These are phyloP conservation scores for Anthopleura sola DNA, from an alignment of 64 coral and sea anemone genomes.

Conservation along the genomic window DNA sequence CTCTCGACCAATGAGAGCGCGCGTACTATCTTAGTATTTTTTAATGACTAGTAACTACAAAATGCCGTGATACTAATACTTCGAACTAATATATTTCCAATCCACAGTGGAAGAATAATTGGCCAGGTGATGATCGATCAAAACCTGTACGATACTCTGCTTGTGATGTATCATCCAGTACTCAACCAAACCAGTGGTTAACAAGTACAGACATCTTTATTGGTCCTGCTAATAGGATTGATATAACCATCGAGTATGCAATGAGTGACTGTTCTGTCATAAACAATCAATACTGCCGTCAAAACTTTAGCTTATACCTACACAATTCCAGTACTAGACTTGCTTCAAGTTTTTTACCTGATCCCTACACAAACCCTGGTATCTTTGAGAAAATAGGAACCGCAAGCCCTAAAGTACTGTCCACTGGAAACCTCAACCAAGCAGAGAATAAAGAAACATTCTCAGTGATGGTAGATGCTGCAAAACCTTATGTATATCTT, in stretches of 20 bases:
- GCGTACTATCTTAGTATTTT: too few species aligned
- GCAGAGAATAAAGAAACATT: constrained; percentile 18
- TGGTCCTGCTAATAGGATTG: neutral
- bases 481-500: constrained; percentile 4
- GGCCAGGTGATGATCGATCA: neutral
- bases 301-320: neutral
- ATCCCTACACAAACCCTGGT: neutral
- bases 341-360: neutral
- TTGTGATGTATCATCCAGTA: neutral
- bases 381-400: constrained; percentile 3
- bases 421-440: neutral
- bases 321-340: neutral
- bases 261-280: neutral
- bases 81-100: neutral
- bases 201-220: neutral
- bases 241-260: constrained; percentile 4
- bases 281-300: neutral
- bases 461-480: neutral
- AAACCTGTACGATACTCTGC: neutral
- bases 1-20: too few species aligned
- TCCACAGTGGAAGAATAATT: neutral
- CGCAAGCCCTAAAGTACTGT: neutral
- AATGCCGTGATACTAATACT: too few species aligned
- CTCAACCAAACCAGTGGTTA: constrained; percentile 6
- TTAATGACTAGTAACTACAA: too few species aligned